Base-by-base conservation (phyloP, 1,140 invertebrate genomes). In the Neomicropteryx cornuta region DNA sequence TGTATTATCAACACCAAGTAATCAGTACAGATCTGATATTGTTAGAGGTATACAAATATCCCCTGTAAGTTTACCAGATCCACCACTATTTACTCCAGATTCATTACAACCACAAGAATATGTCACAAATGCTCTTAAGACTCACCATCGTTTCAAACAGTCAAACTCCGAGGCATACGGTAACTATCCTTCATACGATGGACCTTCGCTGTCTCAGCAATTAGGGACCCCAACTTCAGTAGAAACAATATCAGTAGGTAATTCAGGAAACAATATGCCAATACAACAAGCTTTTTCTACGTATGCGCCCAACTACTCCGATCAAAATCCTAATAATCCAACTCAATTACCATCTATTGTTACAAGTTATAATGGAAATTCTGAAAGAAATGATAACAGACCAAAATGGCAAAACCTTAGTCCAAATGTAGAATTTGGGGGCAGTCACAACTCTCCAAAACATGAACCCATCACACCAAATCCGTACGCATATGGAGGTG, bases 111-210 rank as follows among this genome's bases (percentile, higher is more conserved):
- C 53, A 4, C 59, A 64, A 47, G 62, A 65, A 40, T 68, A 64
- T 51, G 57, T 56, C 13, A 58, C 57, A 44, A 62, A 58, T 27
- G 61, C 61, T n/a, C 55, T 58, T 3, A 66, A 64, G 51, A 53
- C 57, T 17, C 61, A 66, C 21, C 62, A 66, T 47, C 56, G 58
- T 38, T 51, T 58, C 30, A 63, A 63, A 48, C 55, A 49, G 13
- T 48, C 53, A 30, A 10, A 35, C 11, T 6, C n/a, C n/a, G n/a
- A n/a, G n/a, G n/a, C n/a, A n/a, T n/a, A n/a, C n/a, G n/a, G n/a
- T n/a, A n/a, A n/a, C n/a, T n/a, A n/a, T n/a, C n/a, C n/a, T n/a
- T n/a, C n/a, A n/a, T n/a, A n/a, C n/a, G n/a, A n/a, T n/a, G n/a
- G n/a, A n/a, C n/a, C n/a, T n/a, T n/a, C n/a, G n/a, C n/a, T n/a